Base-by-base conservation (phyloP, 2,888 invertebrate genomes). In the Koerneria pararmatus region DNA sequence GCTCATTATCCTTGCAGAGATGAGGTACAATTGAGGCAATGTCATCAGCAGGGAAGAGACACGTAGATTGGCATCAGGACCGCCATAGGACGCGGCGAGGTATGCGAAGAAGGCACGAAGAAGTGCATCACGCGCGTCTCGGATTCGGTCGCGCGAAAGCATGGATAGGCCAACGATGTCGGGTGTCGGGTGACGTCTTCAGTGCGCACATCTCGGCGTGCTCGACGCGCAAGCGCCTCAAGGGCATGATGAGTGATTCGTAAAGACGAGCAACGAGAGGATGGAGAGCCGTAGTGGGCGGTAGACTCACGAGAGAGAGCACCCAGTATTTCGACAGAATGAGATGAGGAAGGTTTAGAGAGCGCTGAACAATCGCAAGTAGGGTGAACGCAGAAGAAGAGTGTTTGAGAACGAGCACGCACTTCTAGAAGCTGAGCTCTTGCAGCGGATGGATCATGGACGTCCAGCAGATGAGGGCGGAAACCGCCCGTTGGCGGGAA, bases 371-470 rank as follows among this genome's bases (percentile, higher is more conserved):
- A 8, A 65, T 64, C 58, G 72, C 69, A 1, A 81, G 72, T 3
- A 81, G 75, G 2, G 78, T 71, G 66, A 81, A 82, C 6, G 81
- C 72, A 5, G 77, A 70, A 0, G 77, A 69, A 54, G 70, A 68
- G 58, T 78, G 74, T 54, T 78, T 78, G 49, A 80, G 73, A 2
- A 80, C 37, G 1, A 22, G 59, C 5, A 80, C 79, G 72, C 80
- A 78, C 58, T 82, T 80, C 35, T 66, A 68, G 64, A 82, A 71
- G n/a, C 75, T 71, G 15, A 82, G 66, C 58, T 80, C 79, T 6
- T 76, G 73, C 31, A 81, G 74, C 8, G 80, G 80, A 67, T 79
- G 78, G 34, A 82, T 71, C 73, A 77, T 71, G 46, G 76, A 79
- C 35, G 81, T 74, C 81, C 81, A 82, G 19, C 73, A 71, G 56